phyloP scores from a whole-genome alignment of 2,113 vertebrate genomes.

The Protomyctophum bolini region DNA sequence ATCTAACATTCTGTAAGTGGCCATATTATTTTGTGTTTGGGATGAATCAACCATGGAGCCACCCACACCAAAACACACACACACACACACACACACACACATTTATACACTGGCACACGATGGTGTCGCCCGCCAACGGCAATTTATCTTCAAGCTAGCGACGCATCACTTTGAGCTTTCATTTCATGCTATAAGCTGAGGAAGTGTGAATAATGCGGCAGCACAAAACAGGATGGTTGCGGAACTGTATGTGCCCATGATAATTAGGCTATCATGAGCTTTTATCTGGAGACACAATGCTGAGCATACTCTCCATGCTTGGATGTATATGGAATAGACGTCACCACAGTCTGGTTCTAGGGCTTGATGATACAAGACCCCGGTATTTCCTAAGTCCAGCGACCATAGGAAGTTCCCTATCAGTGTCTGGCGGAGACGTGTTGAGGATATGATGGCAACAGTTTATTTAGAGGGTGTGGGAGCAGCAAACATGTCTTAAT shows the following conservation, averaged over 20 bases:
- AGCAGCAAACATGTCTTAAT: constrained; percentile 8
- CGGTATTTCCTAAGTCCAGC: constrained; percentile 59
- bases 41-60: constrained; percentile 46
- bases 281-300: neutral
- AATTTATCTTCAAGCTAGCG: too few relatives aligned
- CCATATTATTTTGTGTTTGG: constrained; percentile 9
- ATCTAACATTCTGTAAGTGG: constrained; percentile 41
- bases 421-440: constrained; percentile 27
- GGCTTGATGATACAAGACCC: constrained; percentile 27
- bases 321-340: neutral
- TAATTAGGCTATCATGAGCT: neutral
- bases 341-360: neutral
- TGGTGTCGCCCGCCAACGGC: too few relatives aligned
- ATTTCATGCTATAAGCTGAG: neutral
- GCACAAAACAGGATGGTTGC: neutral
- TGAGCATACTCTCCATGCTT: neutral
- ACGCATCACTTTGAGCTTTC: too few relatives aligned
- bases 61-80: constrained; percentile 67
- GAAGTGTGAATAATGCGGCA: neutral
- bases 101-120: neutral
- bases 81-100: constrained; percentile 6
- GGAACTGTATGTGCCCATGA: neutral
- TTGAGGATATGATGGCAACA: constrained; percentile 10
- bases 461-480: constrained; percentile 59
- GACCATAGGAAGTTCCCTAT: constrained; percentile 63